Percentiles rank a stretch among this genome's conserved stretches.
phyloP scores from a whole-genome alignment of 2,888 invertebrate species.

The Sepioteuthis lessoniana region DNA sequence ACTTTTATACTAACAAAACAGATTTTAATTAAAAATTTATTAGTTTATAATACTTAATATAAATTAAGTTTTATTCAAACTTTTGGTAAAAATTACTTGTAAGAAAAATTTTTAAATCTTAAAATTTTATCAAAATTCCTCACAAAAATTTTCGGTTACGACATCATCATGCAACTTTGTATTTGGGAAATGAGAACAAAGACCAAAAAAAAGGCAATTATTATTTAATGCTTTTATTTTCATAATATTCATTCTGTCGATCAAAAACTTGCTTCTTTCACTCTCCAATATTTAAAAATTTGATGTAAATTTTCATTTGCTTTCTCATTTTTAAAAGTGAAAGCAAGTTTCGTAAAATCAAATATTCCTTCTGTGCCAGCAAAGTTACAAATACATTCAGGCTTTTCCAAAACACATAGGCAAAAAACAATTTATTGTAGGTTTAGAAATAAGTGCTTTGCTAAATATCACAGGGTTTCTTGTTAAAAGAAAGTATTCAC shows the following conservation, averaged over 20 bases:
- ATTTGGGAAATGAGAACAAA: background rate
- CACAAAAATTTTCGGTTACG: no score
- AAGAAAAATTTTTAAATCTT: no score
- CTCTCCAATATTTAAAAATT: background rate
- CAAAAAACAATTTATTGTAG: background rate
- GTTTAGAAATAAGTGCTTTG: background rate
- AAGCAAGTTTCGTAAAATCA: background rate
- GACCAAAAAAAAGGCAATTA: background rate
- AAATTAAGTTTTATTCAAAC: no score
- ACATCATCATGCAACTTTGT: no score
- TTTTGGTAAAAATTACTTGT: no score
- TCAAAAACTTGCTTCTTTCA: background rate
- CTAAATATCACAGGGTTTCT: constrained; percentile 33
- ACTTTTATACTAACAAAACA: no score
- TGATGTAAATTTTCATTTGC: background rate
- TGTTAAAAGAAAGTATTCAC: background rate
- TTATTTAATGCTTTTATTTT: background rate
- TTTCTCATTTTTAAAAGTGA: background rate
- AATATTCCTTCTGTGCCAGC: background rate
- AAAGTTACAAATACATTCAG: background rate
- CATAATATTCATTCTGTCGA: background rate
- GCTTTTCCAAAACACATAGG: no score
- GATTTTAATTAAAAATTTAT: no score
- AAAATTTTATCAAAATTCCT: no score
- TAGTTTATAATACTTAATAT: no score